phyloP scores from a whole-genome alignment of 2,888 invertebrate genomes.

The Carcina quercana region DNA sequence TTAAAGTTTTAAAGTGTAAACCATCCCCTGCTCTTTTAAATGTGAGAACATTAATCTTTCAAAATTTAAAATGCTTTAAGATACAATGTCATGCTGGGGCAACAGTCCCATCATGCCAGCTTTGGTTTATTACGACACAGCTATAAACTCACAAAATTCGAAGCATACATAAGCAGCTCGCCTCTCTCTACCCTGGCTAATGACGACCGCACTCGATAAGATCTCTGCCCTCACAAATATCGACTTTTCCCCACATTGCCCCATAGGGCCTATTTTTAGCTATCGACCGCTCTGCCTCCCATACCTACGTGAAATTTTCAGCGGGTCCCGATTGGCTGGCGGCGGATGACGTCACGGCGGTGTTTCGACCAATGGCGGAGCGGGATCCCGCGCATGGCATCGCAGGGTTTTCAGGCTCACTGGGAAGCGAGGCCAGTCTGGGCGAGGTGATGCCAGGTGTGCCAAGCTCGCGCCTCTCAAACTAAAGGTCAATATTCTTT shows the following conservation, averaged over 20 bases:
- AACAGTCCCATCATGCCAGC: too few species aligned
- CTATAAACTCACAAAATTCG: too few species aligned
- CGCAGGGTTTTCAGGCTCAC: constrained; percentile 40
- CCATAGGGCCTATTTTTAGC: constrained; percentile 59
- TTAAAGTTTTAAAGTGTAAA: too few species aligned
- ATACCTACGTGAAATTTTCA: constrained; percentile 70
- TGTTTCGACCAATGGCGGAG: constrained; percentile 46
- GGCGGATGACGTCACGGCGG: constrained; percentile 53
- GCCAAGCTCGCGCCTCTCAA: constrained; percentile 52
- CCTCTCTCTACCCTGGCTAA: too few species aligned
- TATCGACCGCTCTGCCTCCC: constrained; percentile 49
- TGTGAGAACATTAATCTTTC: too few species aligned
- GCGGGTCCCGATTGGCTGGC: constrained; percentile 42
- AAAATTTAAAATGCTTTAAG: too few species aligned
- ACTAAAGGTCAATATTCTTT: constrained; percentile 56
- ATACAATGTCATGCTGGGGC: too few species aligned
- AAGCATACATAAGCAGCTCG: too few species aligned
- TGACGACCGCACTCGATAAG: too few species aligned
- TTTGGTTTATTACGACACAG: too few species aligned
- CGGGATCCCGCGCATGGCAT: constrained; percentile 47
- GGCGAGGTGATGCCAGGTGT: constrained; percentile 66
- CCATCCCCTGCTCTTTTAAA: too few species aligned
- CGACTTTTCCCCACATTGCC: constrained; percentile 15
- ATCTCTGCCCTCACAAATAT: too few species aligned
- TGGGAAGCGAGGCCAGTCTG: constrained; percentile 51